phyloP scores from a whole-genome alignment of 2,113 vertebrate species.

The Carollia perspicillata region DNA sequence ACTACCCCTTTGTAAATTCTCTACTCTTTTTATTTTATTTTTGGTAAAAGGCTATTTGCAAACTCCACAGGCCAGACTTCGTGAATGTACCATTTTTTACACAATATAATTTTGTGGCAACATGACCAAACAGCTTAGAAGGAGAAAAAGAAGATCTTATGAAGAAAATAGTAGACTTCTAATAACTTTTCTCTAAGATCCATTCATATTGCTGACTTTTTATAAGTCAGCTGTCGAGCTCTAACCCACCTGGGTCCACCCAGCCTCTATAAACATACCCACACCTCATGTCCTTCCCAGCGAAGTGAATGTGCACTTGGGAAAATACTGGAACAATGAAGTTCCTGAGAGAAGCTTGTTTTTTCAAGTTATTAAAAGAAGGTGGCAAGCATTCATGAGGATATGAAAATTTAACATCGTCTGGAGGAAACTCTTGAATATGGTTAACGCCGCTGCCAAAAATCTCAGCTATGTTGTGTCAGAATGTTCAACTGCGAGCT shows the following conservation, averaged over 20 bases:
- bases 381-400: constrained; percentile 78
- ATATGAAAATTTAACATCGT: constrained; percentile 80
- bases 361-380: constrained; percentile 83
- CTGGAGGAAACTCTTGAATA: constrained; percentile 81
- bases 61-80: not conserved
- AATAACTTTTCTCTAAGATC: constrained; percentile 74
- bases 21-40: not conserved
- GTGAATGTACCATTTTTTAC: constrained; percentile 44
- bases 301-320: constrained; percentile 69
- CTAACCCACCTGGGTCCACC: constrained; percentile 63
- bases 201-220: constrained; percentile 73
- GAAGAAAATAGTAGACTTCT: constrained; percentile 70
- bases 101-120: constrained; percentile 57
- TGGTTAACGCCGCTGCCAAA: constrained; percentile 80
- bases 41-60: constrained; percentile 28
- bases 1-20: not conserved
- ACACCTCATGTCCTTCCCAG: constrained; percentile 73
- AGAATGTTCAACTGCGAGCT: constrained; percentile 81
- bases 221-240: constrained; percentile 72
- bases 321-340: constrained; percentile 77
- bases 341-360: constrained; percentile 78
- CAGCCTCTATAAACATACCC: constrained; percentile 79
- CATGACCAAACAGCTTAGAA: constrained; percentile 49
- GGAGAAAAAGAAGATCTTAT: constrained; percentile 66
- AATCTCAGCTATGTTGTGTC: constrained; percentile 83